phyloP scores from a whole-genome alignment of 2,113 vertebrate genomes.

The Psilopogon haemacephalus region DNA sequence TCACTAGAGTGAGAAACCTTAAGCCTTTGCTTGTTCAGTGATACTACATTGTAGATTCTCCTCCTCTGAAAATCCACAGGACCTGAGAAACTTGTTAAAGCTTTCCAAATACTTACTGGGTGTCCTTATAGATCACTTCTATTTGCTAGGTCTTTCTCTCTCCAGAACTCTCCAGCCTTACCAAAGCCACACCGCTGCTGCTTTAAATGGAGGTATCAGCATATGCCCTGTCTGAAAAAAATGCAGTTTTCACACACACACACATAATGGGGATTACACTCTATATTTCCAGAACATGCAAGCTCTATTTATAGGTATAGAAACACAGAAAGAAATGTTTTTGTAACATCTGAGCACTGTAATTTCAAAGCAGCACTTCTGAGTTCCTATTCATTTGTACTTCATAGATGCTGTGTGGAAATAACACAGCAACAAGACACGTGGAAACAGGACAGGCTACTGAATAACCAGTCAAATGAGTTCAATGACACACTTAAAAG shows the following conservation, averaged over 20 bases:
- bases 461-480: neutral
- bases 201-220: neutral
- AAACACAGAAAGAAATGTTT: neutral
- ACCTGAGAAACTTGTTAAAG: neutral
- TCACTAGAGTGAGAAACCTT: neutral
- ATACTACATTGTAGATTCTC: neutral
- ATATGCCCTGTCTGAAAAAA: neutral
- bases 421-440: neutral
- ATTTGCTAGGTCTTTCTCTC: neutral
- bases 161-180: neutral
- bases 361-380: neutral
- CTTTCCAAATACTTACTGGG: neutral
- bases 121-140: neutral
- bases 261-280: fast-evolving
- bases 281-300: neutral
- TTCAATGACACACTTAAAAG: neutral
- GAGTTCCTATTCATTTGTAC: neutral
- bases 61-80: neutral
- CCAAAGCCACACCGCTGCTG: neutral
- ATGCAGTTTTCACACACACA: neutral
- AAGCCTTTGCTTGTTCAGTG: neutral
- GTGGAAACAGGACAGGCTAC: neutral
- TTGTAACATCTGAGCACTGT: neutral
- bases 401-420: neutral
- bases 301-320: neutral